These are phyloP conservation scores for Uloborus plumipes DNA, from an alignment of 2,888 invertebrate genomes.

Conservation along the genomic window DNA sequence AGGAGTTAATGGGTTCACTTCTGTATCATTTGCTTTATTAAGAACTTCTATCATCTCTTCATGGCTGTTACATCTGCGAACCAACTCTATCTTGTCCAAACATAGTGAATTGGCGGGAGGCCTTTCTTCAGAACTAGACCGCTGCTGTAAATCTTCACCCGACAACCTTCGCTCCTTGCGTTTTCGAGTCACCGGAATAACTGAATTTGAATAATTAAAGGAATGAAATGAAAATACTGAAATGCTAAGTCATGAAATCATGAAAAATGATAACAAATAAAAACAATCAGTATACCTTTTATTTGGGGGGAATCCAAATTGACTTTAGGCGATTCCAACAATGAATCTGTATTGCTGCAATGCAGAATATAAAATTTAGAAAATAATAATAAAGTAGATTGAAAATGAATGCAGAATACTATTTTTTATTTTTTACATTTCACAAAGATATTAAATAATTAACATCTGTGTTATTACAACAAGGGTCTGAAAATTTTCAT, in stretches of 20 bases:
- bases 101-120: conserved; percentile 35
- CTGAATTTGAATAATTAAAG: too few relatives aligned
- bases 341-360: too few relatives aligned
- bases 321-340: too few relatives aligned
- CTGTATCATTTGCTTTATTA: not conserved
- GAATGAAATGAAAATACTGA: not conserved
- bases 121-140: conserved; percentile 67
- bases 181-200: conserved; percentile 34
- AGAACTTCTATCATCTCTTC: conserved; percentile 61
- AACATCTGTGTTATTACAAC: too few relatives aligned
- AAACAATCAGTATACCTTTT: not conserved
- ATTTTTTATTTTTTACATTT: too few relatives aligned
- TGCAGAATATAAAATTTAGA: too few relatives aligned
- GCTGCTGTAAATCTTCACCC: conserved; percentile 53
- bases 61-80: conserved; percentile 65
- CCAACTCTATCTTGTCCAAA: conserved; percentile 39
- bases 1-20: conserved; percentile 1
- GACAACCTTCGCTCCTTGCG: conserved; percentile 55
- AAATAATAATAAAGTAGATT: too few relatives aligned
- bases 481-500: too few relatives aligned
- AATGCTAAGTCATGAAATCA: not conserved
- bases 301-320: too few relatives aligned
- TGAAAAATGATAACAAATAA: not conserved
- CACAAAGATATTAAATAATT: too few relatives aligned
- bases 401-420: too few relatives aligned